phyloP scores from a whole-genome alignment of 2,888 invertebrate genomes.

The Zeuzera pyrina region DNA sequence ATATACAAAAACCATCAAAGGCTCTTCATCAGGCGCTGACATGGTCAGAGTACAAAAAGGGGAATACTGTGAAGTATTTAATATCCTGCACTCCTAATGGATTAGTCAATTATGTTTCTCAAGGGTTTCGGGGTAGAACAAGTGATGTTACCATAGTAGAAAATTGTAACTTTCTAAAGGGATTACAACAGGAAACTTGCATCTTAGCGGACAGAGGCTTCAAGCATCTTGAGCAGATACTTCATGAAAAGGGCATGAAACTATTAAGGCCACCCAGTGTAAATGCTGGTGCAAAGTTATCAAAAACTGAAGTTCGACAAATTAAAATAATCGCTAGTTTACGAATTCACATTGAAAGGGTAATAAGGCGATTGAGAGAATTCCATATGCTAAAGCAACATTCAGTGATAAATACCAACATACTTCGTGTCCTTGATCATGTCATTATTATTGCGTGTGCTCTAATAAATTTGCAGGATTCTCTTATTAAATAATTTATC shows the following conservation, averaged over 20 bases:
- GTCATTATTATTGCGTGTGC: too few relatives aligned
- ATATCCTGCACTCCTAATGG: too few relatives aligned
- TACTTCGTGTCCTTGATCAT: too few relatives aligned
- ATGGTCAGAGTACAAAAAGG: slow-evolving; percentile 13
- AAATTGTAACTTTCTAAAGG: slow-evolving; percentile 9
- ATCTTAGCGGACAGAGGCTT: slow-evolving; percentile 10
- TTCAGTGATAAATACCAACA: too few relatives aligned
- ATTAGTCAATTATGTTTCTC: too few relatives aligned
- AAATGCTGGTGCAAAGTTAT: slow-evolving; percentile 8
- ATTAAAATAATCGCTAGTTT: slow-evolving; percentile 9
- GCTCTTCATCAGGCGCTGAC: slow-evolving; percentile 13
- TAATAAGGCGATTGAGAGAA: too few relatives aligned
- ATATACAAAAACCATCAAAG: slow-evolving; percentile 19
- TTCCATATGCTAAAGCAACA: too few relatives aligned
- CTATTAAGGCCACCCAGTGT: too few relatives aligned
- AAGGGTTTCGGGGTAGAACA: slow-evolving; percentile 14
- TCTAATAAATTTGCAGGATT: too few relatives aligned
- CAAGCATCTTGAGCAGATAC: slow-evolving; percentile 7
- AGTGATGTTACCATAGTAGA: slow-evolving; percentile 9
- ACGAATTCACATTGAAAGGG: too few relatives aligned
- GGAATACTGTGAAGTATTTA: too few relatives aligned
- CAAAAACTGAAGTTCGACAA: slow-evolving; percentile 8
- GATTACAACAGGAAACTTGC: slow-evolving; percentile 1
- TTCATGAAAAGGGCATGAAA: slow-evolving; percentile 3
- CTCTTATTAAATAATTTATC: too few relatives aligned